phyloP scores from a whole-genome alignment of 2,797 vertebrate species.

The Coilia nasus region DNA sequence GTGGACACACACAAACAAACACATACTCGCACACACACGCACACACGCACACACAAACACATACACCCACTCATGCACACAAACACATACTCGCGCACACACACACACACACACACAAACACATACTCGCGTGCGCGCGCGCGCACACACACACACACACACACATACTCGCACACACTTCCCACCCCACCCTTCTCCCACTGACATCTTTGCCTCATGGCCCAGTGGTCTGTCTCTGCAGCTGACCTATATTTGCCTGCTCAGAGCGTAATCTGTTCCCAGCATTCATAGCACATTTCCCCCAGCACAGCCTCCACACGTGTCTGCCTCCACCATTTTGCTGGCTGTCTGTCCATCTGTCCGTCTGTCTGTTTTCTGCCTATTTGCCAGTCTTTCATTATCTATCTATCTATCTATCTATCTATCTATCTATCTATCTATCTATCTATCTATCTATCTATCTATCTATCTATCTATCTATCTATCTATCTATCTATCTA shows the following conservation, averaged over 20 bases:
- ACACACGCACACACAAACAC: no score
- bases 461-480: slow-evolving; percentile 8
- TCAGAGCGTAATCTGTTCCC: slow-evolving; percentile 41
- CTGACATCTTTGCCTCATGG: slow-evolving; percentile 38
- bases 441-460: background rate
- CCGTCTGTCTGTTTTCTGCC: background rate
- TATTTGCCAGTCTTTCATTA: background rate
- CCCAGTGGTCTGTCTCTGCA: slow-evolving; percentile 41
- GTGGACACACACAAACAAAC: no score
- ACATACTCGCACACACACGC: no score
- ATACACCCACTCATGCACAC: no score
- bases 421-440: no score
- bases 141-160: background rate
- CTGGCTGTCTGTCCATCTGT: background rate
- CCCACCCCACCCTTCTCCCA: background rate
- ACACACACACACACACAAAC: slow-evolving; percentile 1
- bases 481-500: background rate
- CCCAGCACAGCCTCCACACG: slow-evolving; percentile 4
- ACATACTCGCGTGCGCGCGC: background rate
- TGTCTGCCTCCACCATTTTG: background rate
- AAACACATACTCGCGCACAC: background rate
- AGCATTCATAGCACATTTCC: slow-evolving; percentile 23
- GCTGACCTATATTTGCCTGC: slow-evolving; percentile 65
- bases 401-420: background rate
- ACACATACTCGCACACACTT: background rate